Evolutionary conservation across 2,113 vertebrate species (phyloP).

Genomic region (Macroglossus sobrinus): DNA sequence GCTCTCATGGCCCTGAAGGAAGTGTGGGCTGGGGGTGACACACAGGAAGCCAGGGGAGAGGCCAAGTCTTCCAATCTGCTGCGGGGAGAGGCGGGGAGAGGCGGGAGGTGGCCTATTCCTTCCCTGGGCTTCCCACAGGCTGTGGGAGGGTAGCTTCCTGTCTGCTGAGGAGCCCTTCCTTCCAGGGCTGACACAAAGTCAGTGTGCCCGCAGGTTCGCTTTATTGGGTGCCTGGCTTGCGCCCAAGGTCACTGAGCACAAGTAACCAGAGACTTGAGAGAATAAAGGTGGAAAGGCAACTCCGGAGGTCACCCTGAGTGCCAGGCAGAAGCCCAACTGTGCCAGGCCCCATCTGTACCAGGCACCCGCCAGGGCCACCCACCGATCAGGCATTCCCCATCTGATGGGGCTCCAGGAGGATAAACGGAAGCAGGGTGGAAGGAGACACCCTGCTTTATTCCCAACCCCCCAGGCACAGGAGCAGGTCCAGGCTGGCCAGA

Average conservation of each 20-base stretch:
- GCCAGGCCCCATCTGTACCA: background rate
- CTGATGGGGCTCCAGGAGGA: background rate
- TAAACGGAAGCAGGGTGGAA: background rate
- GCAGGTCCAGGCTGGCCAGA: background rate
- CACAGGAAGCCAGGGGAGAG: constrained; percentile 30
- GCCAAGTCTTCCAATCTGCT: background rate
- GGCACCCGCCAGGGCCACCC: background rate
- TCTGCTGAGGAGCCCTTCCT: background rate
- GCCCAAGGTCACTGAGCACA: constrained; percentile 28
- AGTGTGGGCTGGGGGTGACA: constrained; percentile 59
- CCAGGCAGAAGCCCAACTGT: background rate
- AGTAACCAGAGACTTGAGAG: background rate
- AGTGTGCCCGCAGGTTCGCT: background rate
- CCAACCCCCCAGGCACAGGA: background rate
- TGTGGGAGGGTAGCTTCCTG: background rate
- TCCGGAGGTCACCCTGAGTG: background rate
- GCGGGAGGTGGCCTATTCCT: background rate
- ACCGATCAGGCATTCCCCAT: background rate
- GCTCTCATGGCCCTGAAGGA: constrained; percentile 20
- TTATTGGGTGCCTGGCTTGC: background rate
- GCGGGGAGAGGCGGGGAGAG: background rate
- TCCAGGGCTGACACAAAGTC: background rate
- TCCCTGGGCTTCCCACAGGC: background rate
- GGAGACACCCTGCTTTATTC: background rate
- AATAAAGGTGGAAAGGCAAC: background rate